Conservation (phyloP, 1,140 invertebrate species). For the Brachionus koreanus region DNA sequence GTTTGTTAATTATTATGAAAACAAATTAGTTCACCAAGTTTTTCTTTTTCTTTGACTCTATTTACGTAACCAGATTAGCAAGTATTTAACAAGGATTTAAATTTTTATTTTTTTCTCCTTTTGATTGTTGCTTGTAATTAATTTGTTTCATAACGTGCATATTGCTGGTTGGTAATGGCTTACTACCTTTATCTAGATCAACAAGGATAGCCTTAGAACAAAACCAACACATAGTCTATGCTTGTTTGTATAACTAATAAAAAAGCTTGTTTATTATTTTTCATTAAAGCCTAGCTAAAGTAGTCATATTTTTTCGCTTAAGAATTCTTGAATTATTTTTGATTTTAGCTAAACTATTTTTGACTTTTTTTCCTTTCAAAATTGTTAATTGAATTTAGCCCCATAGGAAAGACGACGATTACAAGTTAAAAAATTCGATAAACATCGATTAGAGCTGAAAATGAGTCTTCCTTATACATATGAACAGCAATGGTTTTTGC, state of each 20-base stretch:
- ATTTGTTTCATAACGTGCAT: not conserved
- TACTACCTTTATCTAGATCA: not conserved
- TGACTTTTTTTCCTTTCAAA: not conserved
- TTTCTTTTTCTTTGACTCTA: not conserved
- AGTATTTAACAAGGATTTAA: constrained; percentile 36
- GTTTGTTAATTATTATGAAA: not conserved
- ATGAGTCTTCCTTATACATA: not conserved
- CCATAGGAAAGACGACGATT: not conserved
- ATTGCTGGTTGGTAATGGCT: not conserved
- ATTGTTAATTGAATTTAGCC: not conserved
- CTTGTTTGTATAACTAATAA: not conserved
- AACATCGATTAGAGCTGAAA: not conserved
- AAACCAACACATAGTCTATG: not conserved
- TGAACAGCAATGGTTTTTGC: not conserved
- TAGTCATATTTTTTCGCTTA: not conserved
- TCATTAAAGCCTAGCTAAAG: not conserved
- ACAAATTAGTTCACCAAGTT: not conserved
- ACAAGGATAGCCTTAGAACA: constrained; percentile 13
- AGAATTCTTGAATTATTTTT: not conserved
- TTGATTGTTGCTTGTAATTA: not conserved
- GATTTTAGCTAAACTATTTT: not conserved
- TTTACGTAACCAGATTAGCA: constrained; percentile 33
- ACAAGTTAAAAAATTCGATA: not conserved
- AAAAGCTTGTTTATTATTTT: not conserved
- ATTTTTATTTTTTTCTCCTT: not conserved